These are phyloP conservation scores for Adelphocoris suturalis DNA, from an alignment of 2,888 invertebrate species.

Conservation along the genomic window DNA sequence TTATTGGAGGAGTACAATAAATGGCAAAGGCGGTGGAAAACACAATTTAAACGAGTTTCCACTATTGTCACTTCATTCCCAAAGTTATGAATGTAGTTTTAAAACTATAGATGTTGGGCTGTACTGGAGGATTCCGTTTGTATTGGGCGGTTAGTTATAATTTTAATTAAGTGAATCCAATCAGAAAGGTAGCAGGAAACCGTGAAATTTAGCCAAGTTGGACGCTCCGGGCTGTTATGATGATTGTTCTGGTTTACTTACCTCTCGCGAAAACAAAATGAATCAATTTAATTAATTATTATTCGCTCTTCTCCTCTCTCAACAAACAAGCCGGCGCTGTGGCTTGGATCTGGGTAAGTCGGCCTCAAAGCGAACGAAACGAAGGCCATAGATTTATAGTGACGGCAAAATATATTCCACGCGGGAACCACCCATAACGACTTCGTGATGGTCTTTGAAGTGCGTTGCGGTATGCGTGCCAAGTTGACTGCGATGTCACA, in stretches of 20 bases:
- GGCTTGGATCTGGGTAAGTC: not conserved
- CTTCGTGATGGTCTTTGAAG: slow-evolving; percentile 5
- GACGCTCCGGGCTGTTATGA: slow-evolving; percentile 5
- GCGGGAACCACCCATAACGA: not conserved
- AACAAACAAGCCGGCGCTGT: not conserved
- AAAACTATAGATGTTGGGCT: not conserved
- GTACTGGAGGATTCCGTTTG: not conserved
- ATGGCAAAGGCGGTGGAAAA: no score
- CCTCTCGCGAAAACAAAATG: slow-evolving; percentile 8
- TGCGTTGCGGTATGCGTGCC: not conserved
- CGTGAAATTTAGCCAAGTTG: not conserved
- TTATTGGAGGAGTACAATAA: no score
- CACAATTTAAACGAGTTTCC: no score
- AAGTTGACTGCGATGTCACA: not conserved
- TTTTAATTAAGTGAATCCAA: slow-evolving; percentile 18
- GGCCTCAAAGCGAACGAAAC: slow-evolving; percentile 1
- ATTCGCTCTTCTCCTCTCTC: not conserved
- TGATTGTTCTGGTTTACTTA: slow-evolving; percentile 30
- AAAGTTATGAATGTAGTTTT: not conserved
- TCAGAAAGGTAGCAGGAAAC: slow-evolving; percentile 33
- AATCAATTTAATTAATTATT: slow-evolving; percentile 36
- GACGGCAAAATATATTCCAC: not conserved
- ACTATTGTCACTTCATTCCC: not conserved
- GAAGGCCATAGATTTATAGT: slow-evolving; percentile 20
- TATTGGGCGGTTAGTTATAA: slow-evolving; percentile 10